Base-by-base conservation (phyloP, 2,113 vertebrate genomes). In the Elaphurus davidianus region DNA sequence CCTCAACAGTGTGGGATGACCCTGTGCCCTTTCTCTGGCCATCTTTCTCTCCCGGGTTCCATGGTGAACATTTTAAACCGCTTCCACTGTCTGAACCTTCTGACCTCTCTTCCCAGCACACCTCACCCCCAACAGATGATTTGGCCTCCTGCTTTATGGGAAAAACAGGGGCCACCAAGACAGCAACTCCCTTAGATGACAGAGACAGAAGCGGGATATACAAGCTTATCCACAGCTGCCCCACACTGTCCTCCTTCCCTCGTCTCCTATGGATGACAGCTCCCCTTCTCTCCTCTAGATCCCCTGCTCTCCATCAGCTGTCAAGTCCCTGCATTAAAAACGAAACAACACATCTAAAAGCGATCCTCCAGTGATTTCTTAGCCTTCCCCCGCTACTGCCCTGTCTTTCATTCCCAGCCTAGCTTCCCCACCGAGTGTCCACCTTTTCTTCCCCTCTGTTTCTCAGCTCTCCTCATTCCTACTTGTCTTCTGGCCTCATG, bases 291-390 rank as follows among this genome's bases (percentile, higher is more conserved):
- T 19, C 76, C 59, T 47, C 36, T 28, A 25, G 7, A 23, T 5
- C 15, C 28, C 14, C 6, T 52, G 43, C 5, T 40, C 12, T 81
- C 27, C 21, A 30, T 17, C 62, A 16, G 5, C 50, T 84, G 3
- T 25, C 83, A 79, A 33, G 50, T 52, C n/a, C 33, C 25, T 19
- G n/a, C 85, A 43, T 43, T 47, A 23, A 47, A 87, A 36, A 27
- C 0, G 2, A 67, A 13, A 30, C 27, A 76, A 30, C 47, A 36
- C 19, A 57, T 27, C 13, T 78, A 86, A 76, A 76, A 36, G 14
- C n/a, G 7, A 5, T n/a, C 1, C 47, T 27, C 40, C 25, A 0
- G 2, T 7, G 40, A 64, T 19, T 85, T 50, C 30, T 23, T n/a
- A 11, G 27, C 43, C 40, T n/a, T 7, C 30, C 19, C 40, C 47